Percentiles rank a stretch among this genome's conserved stretches.
Conservation (phyloP, 2,113 vertebrate genomes). For the Cyphomyrus plagiostoma region DNA sequence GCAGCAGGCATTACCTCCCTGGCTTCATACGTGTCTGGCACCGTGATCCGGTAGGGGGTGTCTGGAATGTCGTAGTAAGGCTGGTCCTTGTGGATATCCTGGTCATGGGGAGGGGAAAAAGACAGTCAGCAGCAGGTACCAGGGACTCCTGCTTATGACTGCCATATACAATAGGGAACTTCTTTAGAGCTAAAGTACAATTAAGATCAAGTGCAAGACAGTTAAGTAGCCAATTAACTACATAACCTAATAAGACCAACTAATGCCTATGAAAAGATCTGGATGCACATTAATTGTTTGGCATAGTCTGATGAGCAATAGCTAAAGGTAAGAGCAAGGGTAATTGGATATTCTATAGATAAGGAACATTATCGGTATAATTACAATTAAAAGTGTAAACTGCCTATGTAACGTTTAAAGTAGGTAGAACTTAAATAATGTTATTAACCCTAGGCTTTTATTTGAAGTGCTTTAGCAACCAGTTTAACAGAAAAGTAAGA, state of each 20-base stretch:
- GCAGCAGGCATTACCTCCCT: constrained; percentile 70
- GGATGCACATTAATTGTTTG: background rate
- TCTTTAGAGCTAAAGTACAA: background rate
- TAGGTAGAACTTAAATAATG: background rate
- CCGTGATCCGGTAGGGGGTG: constrained; percentile 87
- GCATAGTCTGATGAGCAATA: background rate
- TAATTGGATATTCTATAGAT: background rate
- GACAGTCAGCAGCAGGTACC: background rate
- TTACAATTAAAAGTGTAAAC: background rate
- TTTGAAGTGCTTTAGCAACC: background rate
- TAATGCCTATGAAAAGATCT: background rate
- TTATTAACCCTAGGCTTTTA: background rate
- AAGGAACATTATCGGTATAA: background rate
- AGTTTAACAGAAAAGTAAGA: background rate
- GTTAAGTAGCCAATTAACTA: background rate
- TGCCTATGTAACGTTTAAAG: background rate
- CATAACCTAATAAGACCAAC: background rate
- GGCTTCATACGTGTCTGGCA: constrained; percentile 89
- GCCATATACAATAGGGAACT: background rate
- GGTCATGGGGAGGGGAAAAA: constrained; percentile 20
- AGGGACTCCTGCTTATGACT: background rate
- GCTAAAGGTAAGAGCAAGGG: background rate
- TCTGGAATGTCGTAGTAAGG: constrained; percentile 97
- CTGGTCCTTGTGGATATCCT: constrained; percentile 98
- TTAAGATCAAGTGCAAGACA: background rate